Conservation (phyloP, 2,797 vertebrate species). For the Natrix natrix region DNA sequence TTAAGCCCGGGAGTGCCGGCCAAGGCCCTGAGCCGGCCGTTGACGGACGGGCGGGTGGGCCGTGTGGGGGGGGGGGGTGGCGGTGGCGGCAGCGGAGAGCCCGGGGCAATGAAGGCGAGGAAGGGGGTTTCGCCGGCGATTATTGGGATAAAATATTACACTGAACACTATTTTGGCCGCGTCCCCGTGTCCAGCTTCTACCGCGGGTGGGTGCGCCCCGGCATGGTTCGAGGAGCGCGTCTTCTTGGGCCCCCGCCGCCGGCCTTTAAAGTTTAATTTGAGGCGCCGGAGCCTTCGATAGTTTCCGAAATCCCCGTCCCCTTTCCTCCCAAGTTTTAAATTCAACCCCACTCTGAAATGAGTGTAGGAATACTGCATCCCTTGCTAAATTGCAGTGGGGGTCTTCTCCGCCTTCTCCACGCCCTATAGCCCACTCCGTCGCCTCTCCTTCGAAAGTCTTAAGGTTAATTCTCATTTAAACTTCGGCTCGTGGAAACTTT, state of each 20-base stretch:
- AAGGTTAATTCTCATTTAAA: background rate
- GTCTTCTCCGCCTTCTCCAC: slow-evolving; percentile 24
- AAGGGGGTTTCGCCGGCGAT: background rate
- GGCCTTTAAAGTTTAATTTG: slow-evolving; percentile 64
- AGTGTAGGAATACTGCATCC: too few relatives aligned
- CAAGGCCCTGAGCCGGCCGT: background rate
- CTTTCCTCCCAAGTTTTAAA: background rate
- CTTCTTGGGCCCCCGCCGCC: slow-evolving; percentile 29
- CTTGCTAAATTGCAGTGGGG: background rate
- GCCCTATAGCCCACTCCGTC: background rate
- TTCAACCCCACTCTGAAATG: background rate
- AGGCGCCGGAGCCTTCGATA: slow-evolving; percentile 41
- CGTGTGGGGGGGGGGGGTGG: slow-evolving; percentile 7
- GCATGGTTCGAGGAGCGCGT: slow-evolving; percentile 34
- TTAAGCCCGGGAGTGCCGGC: background rate
- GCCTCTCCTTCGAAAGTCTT: background rate
- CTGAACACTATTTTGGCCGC: background rate
- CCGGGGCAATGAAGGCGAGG: slow-evolving; percentile 20
- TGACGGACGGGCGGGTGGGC: slow-evolving; percentile 16
- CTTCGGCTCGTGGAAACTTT: background rate
- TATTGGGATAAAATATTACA: background rate
- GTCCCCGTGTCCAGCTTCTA: background rate
- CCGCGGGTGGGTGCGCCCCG: slow-evolving; percentile 11
- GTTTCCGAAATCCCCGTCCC: background rate
- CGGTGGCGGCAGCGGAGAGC: slow-evolving; percentile 19